phyloP scores from a whole-genome alignment of 2,888 invertebrate genomes.

The Drosophila greeni region DNA sequence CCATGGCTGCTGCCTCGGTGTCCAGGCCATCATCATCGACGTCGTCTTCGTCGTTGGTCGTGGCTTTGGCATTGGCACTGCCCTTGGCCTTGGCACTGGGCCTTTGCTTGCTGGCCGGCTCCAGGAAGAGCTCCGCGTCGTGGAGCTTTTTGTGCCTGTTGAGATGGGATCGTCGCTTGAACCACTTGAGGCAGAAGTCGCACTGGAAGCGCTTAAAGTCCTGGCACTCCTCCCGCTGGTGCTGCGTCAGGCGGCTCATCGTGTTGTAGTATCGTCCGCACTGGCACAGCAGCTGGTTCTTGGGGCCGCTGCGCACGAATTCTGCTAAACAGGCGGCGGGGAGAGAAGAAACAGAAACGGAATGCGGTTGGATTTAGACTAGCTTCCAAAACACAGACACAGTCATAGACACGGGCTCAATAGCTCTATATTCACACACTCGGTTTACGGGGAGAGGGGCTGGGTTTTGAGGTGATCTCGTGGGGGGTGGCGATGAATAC shows the following conservation, averaged over 20 bases:
- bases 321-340: conserved; percentile 22
- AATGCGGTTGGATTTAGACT: conserved; percentile 27
- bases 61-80: neutral
- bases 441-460: conserved; percentile 20
- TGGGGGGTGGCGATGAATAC: conserved; percentile 54
- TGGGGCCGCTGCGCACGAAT: conserved; percentile 53
- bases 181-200: conserved; percentile 72
- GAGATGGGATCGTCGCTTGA: conserved; percentile 75
- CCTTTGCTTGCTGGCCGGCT: conserved; percentile 36
- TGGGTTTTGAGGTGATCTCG: conserved; percentile 30
- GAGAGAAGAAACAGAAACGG: conserved; percentile 29
- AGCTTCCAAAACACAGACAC: conserved; percentile 25
- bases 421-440: conserved; percentile 20
- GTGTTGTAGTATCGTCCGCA: conserved; percentile 79
- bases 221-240: conserved; percentile 73
- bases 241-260: conserved; percentile 66
- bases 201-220: conserved; percentile 72
- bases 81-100: conserved; percentile 22
- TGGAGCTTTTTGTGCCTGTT: conserved; percentile 76
- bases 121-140: conserved; percentile 63
- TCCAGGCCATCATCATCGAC: neutral
- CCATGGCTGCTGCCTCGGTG: conserved; percentile 14
- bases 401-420: neutral
- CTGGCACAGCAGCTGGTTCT: conserved; percentile 74
- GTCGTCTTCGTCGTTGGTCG: neutral